phyloP scores from a whole-genome alignment of 2,888 invertebrate species.

The Acronicta alni region DNA sequence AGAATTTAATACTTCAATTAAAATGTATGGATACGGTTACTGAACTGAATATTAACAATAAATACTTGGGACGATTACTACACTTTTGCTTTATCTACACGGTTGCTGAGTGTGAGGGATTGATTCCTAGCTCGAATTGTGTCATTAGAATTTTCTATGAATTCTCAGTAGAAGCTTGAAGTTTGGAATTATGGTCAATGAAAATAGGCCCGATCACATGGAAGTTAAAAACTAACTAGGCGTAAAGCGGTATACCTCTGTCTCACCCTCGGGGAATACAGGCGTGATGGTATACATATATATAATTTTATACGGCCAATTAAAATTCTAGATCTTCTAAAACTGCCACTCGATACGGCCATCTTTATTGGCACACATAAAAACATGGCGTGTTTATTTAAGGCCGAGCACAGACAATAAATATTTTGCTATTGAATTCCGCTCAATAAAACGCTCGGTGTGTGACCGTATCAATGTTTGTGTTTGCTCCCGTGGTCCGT shows the following conservation, averaged over 20 bases:
- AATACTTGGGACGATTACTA: too few relatives aligned
- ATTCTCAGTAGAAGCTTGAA: too few relatives aligned
- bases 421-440: conserved; percentile 79
- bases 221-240: too few relatives aligned
- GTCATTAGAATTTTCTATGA: too few relatives aligned
- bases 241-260: too few relatives aligned
- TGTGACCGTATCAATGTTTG: conserved; percentile 64
- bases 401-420: conserved; percentile 70
- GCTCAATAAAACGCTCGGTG: conserved; percentile 66
- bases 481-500: conserved; percentile 54
- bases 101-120: too few relatives aligned
- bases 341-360: conserved; percentile 14
- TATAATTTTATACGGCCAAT: neutral
- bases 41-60: conserved; percentile 2
- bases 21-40: neutral
- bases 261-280: too few relatives aligned
- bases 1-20: neutral
- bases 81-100: too few relatives aligned
- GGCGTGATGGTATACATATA: too few relatives aligned
- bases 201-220: too few relatives aligned
- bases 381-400: conserved; percentile 67
- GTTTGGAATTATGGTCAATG: too few relatives aligned
- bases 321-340: neutral
- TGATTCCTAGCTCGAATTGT: too few relatives aligned
- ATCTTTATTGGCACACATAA: conserved; percentile 43